phyloP scores from a whole-genome alignment of 2,113 vertebrate genomes.

The Gnathonemus longibarbis region DNA sequence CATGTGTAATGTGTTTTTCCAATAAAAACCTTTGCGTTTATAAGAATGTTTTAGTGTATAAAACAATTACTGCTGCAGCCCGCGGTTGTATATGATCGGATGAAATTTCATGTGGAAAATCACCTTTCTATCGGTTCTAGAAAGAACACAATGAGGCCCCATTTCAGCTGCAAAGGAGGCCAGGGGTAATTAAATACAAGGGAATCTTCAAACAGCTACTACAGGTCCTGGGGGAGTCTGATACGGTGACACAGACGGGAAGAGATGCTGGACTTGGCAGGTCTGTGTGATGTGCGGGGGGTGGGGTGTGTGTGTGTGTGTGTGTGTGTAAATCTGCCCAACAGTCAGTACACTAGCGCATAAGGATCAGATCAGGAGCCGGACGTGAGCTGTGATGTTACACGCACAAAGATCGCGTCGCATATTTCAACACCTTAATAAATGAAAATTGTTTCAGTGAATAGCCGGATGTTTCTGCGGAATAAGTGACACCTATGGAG shows the following conservation, averaged over 20 bases:
- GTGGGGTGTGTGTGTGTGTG: too few species aligned
- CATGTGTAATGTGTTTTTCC: background rate
- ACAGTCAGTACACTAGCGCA: background rate
- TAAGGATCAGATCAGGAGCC: background rate
- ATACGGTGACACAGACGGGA: constrained; percentile 1
- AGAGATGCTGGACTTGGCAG: background rate
- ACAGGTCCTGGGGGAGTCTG: background rate
- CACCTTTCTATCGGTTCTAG: background rate
- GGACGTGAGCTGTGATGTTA: background rate
- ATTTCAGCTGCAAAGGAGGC: background rate
- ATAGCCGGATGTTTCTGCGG: background rate
- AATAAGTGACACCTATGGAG: background rate
- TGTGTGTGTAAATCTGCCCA: background rate
- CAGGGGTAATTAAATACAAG: background rate
- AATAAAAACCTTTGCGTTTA: background rate
- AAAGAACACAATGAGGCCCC: background rate
- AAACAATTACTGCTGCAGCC: background rate
- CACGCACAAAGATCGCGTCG: background rate
- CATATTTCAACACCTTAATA: background rate
- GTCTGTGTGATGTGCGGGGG: background rate
- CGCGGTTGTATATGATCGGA: background rate
- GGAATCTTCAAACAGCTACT: background rate
- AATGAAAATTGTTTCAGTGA: background rate
- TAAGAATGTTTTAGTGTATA: background rate
- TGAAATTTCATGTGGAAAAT: background rate